Base-by-base conservation (phyloP, 2,113 vertebrate genomes). In the Caranx melampygus region DNA sequence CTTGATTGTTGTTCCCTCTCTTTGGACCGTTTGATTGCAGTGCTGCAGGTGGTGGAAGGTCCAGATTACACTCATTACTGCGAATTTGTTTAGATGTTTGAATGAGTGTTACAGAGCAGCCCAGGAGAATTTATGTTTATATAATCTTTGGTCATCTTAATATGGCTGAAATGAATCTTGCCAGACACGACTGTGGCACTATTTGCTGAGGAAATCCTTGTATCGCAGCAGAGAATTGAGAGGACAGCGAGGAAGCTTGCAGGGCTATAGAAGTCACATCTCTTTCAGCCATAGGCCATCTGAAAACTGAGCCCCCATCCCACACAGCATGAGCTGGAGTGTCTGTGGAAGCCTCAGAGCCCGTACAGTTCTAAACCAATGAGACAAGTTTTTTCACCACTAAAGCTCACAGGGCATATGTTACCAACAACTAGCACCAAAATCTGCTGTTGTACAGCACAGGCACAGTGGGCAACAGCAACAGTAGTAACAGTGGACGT, bases 21-120 rank as follows among this genome's bases (percentile, higher is more conserved):
- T 59, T 57, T 59, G 78, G 74, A 81, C 75, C 75, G 18, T 54
- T 47, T 84, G 83, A 89, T 78, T 85, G 71, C 72, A 67, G 44
- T 78, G 26, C 40, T 72, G 47, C 79, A 81, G 65, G 58, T 71
- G 63, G 70, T 61, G 40, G 42, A 67, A 74, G 15, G 55, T 81
- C 55, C 69, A 68, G 74, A 87, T 87, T 77, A 79, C 37, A 76
- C 31, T 80, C 45, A 80, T 84, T 68, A 72, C 35, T 21, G 35
- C 3, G 34, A 63, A 69, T 77, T 35, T 69, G 61, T 75, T 74
- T 55, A 16, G 44, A 76, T 75, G 40, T 51, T 88, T 57, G 35
- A 12, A 49, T 51, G 64, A 63, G 60, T 60, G 26, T 34, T 71
- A 54, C 40, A 72, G 49, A 52, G 33, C 47, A 47, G 8, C 11